These are phyloP conservation scores for Lepidotrigona ventralis DNA, from an alignment of 1,140 invertebrate species.

Conservation along the genomic window DNA sequence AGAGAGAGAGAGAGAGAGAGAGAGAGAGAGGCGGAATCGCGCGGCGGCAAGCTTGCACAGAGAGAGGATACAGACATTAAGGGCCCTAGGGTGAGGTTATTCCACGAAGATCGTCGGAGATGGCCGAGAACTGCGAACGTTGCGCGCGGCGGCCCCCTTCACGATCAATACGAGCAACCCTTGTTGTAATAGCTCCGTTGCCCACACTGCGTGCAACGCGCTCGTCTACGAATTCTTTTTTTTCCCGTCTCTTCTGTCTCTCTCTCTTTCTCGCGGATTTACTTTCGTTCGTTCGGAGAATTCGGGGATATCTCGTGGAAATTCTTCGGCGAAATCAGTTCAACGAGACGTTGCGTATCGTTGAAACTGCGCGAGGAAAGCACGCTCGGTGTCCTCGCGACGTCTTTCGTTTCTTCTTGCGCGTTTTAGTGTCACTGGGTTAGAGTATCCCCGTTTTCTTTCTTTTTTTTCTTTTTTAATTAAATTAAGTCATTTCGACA, in stretches of 20 bases:
- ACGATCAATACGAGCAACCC: constrained; percentile 74
- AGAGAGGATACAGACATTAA: constrained; percentile 73
- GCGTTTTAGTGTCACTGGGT: constrained; percentile 20
- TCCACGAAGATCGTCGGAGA: constrained; percentile 76
- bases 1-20: too few relatives aligned
- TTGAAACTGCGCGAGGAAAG: background rate
- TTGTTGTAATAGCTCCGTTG: constrained; percentile 73
- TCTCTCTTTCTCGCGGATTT: too few relatives aligned
- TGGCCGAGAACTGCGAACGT: constrained; percentile 71
- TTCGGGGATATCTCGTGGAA: constrained; percentile 18
- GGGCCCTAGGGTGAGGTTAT: constrained; percentile 72
- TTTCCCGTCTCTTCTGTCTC: too few relatives aligned
- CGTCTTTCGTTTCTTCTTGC: background rate
- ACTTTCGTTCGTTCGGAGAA: background rate
- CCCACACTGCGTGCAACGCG: constrained; percentile 64
- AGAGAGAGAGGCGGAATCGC: background rate
- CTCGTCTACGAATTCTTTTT: too few relatives aligned
- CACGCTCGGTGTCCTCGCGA: background rate
- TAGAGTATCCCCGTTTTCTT: background rate
- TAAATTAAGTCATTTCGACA: too few relatives aligned
- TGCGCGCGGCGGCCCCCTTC: constrained; percentile 73
- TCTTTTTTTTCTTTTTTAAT: too few relatives aligned
- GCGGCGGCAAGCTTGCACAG: constrained; percentile 61
- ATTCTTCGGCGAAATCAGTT: constrained; percentile 15
- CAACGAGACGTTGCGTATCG: too few relatives aligned